Conservation (phyloP, 2,797 vertebrate genomes). For the Chrysocyon brachyurus region DNA sequence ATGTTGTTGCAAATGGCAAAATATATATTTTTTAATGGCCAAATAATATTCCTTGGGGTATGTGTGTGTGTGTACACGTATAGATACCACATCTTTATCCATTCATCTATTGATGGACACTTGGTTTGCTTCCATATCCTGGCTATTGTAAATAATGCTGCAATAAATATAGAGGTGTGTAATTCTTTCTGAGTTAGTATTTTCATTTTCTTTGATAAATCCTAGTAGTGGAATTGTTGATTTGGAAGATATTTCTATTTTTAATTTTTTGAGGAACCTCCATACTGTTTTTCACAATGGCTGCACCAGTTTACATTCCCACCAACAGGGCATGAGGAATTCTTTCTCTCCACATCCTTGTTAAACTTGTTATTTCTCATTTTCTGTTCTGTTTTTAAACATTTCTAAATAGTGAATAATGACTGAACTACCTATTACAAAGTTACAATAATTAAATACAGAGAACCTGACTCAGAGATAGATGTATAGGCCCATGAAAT, state of each 20-base stretch:
- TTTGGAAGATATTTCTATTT: not conserved
- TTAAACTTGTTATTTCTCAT: not conserved
- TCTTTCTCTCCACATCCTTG: not conserved
- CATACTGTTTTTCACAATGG: not conserved
- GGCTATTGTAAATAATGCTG: not conserved
- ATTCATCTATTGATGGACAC: not conserved
- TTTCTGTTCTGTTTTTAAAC: slow-evolving; percentile 47
- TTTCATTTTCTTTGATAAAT: not conserved
- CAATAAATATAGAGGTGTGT: not conserved
- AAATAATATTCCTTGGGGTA: not conserved
- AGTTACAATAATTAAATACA: not conserved
- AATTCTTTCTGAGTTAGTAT: not conserved
- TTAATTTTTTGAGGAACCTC: not conserved
- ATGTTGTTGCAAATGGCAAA: not conserved
- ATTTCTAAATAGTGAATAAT: not conserved
- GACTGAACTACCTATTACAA: not conserved
- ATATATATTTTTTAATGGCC: not conserved
- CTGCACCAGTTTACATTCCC: not conserved
- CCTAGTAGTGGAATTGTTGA: not conserved
- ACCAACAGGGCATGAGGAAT: not conserved
- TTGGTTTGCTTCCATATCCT: not conserved
- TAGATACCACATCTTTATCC: not conserved
- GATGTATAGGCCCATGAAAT: not conserved
- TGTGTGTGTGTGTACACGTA: not conserved
- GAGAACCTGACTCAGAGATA: not conserved